Conservation (phyloP, 2,888 invertebrate species). For the Pammene fasciana region DNA sequence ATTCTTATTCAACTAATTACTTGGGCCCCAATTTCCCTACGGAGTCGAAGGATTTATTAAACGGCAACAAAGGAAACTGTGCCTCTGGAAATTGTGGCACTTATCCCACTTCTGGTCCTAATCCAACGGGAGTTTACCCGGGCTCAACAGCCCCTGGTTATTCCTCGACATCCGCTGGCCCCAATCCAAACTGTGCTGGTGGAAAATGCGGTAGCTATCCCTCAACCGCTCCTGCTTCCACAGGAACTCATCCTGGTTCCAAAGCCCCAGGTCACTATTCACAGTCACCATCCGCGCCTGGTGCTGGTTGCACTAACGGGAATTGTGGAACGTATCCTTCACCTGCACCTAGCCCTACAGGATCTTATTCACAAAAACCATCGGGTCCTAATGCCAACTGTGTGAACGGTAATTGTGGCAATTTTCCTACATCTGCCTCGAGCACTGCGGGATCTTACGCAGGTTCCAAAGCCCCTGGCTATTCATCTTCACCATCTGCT, state of each 20-base stretch:
- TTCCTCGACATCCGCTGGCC: conserved; percentile 36
- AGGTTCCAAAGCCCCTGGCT: conserved; percentile 15
- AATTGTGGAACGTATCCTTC: conserved; percentile 38
- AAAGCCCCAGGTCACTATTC: conserved; percentile 51
- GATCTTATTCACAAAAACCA: conserved; percentile 25
- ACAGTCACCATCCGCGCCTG: conserved; percentile 6
- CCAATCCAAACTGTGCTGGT: conserved; percentile 19
- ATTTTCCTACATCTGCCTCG: conserved; percentile 2
- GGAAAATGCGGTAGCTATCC: conserved; percentile 31
- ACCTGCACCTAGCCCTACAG: conserved; percentile 13
- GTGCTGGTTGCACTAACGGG: conserved; percentile 34
- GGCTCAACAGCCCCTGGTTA: conserved; percentile 37
- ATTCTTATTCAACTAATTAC: conserved; percentile 39
- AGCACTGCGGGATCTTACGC: conserved; percentile 19
- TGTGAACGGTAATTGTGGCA: conserved; percentile 34
- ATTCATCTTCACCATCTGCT: conserved; percentile 3
- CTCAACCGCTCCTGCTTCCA: conserved; percentile 1
- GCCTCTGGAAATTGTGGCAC: conserved; percentile 45
- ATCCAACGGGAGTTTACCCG: conserved; percentile 15
- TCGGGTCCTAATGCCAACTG: conserved; percentile 32
- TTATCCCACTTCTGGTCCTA: conserved; percentile 29
- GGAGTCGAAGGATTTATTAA: conserved; percentile 22
- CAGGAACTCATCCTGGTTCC: conserved; percentile 12
- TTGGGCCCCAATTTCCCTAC: conserved; percentile 28
- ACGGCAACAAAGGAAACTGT: conserved; percentile 35